phyloP scores from a whole-genome alignment of 2,888 invertebrate species.

The Amiota minor region DNA sequence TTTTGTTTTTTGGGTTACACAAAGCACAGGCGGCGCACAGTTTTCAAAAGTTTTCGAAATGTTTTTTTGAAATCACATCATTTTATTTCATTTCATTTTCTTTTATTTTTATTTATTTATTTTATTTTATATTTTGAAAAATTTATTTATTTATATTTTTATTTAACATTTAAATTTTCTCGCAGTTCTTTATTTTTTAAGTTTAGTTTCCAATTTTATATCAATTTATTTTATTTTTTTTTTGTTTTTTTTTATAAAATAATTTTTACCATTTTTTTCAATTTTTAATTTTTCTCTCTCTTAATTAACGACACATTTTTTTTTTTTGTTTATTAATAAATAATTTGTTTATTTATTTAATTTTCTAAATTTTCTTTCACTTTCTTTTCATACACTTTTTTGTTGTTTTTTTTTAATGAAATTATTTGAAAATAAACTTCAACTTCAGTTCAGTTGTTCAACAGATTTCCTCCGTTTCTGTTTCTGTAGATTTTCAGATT shows the following conservation, averaged over 20 bases:
- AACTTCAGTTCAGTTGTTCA: background rate
- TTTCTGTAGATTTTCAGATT: background rate
- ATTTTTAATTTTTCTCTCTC: too few relatives aligned
- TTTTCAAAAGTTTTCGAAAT: constrained; percentile 21
- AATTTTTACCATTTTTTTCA: background rate
- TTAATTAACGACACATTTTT: too few relatives aligned
- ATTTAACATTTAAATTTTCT: background rate
- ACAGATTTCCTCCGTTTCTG: background rate
- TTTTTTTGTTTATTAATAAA: too few relatives aligned
- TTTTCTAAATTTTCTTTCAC: background rate
- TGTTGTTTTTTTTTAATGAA: background rate
- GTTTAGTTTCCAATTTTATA: constrained; percentile 5
- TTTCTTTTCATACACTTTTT: constrained; percentile 12
- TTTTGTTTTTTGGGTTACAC: constrained; percentile 22
- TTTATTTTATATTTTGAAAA: background rate
- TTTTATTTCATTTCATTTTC: background rate
- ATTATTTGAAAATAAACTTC: constrained; percentile 22
- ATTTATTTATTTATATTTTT: constrained; percentile 55
- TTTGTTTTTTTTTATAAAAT: background rate
- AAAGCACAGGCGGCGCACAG: constrained; percentile 23
- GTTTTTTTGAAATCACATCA: constrained; percentile 22
- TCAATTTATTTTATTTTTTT: constrained; percentile 24
- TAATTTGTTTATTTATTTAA: background rate
- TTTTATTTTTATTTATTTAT: background rate
- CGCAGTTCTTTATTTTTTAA: constrained; percentile 42